These are phyloP conservation scores for Caradrina kadenii DNA, from an alignment of 2,888 invertebrate species.

Conservation along the genomic window DNA sequence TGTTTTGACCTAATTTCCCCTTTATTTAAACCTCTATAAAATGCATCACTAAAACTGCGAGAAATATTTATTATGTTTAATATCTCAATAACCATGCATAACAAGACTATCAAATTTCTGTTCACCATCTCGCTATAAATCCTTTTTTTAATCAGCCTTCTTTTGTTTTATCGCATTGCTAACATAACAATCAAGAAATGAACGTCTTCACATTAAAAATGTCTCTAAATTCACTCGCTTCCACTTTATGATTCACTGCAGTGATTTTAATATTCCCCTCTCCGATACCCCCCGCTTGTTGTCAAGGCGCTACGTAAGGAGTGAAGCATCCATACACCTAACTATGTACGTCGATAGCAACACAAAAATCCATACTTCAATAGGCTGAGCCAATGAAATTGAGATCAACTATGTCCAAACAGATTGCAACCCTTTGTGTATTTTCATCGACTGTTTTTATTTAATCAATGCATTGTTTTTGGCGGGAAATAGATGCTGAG, in stretches of 20 bases:
- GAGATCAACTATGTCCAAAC: conserved; percentile 4
- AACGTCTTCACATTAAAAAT: conserved; percentile 30
- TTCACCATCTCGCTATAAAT: conserved; percentile 4
- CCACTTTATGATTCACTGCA: conserved; percentile 45
- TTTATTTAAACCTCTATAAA: not conserved
- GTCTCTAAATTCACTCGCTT: conserved; percentile 26
- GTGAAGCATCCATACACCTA: conserved; percentile 15
- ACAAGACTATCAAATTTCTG: conserved; percentile 5
- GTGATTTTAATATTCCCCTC: conserved; percentile 40
- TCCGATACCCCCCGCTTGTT: conserved; percentile 27
- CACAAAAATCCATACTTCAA: conserved; percentile 41
- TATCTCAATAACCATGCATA: too few species aligned
- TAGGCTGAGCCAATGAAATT: conserved; percentile 17
- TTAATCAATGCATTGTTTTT: conserved; percentile 60
- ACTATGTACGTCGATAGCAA: conserved; percentile 12
- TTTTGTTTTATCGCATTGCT: conserved; percentile 26
- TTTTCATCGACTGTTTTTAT: conserved; percentile 26
- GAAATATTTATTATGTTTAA: too few species aligned
- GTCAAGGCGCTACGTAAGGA: conserved; percentile 39
- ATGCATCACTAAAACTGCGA: too few species aligned
- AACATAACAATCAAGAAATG: conserved; percentile 11
- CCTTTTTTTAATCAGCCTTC: not conserved
- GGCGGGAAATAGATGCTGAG: conserved; percentile 76
- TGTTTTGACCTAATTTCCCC: conserved; percentile 41
- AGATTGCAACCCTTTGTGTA: not conserved